phyloP scores from a whole-genome alignment of 2,113 vertebrate genomes.

The Ctenodactylus gundi region DNA sequence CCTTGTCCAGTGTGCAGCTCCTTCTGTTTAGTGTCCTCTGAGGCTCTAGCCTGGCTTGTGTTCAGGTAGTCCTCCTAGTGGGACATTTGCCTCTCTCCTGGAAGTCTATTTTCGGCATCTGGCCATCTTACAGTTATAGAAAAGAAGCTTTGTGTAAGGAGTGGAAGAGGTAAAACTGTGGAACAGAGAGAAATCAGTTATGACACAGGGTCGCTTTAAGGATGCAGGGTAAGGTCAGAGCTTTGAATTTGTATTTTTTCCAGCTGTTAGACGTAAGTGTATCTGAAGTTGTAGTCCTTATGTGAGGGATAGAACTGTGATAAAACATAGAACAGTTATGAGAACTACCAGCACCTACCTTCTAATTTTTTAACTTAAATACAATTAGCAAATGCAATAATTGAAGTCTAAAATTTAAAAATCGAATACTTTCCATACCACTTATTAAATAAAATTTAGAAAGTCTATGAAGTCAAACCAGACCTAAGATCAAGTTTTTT shows the following conservation, averaged over 20 bases:
- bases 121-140: neutral
- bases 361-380: neutral
- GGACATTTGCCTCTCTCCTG: neutral
- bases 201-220: conserved; percentile 36
- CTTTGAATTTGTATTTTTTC: neutral
- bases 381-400: conserved; percentile 30
- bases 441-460: conserved; percentile 19
- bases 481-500: neutral
- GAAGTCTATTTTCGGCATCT: neutral
- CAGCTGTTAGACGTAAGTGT: neutral
- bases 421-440: conserved; percentile 28
- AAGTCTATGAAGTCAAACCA: neutral
- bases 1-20: neutral
- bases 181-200: neutral
- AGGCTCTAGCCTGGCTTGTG: neutral
- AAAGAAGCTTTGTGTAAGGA: neutral
- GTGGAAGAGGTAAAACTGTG: neutral
- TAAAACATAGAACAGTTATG: no score
- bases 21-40: neutral
- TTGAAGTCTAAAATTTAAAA: no score
- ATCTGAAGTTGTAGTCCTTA: no score
- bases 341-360: neutral
- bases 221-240: neutral
- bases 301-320: no score
- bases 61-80: conserved; percentile 33